Evolutionary conservation across 2,888 invertebrate genomes (phyloP).

Genomic region (Aspidiotus destructor): DNA sequence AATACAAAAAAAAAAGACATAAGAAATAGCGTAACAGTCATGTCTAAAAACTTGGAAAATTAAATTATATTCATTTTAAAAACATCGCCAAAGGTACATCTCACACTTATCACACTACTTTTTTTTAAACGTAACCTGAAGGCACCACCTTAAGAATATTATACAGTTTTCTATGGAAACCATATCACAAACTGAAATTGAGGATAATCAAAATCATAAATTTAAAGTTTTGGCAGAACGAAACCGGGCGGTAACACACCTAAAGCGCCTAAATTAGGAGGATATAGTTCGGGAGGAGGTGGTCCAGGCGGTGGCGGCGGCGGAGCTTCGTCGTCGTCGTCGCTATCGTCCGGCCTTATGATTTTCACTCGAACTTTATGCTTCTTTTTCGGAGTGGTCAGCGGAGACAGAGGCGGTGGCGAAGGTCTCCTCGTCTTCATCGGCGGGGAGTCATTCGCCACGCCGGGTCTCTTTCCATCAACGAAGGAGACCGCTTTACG

Average conservation of each 20-base stretch:
- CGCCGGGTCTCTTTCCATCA: constrained; percentile 18
- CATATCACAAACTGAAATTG: too few species aligned
- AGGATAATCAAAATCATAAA: neutral
- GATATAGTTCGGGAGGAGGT: constrained; percentile 43
- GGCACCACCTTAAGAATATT: neutral
- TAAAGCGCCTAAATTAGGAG: neutral
- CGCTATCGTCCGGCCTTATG: constrained; percentile 45
- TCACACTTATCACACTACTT: neutral
- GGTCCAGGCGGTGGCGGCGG: constrained; percentile 54
- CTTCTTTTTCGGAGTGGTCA: constrained; percentile 45
- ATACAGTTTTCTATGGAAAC: too few species aligned
- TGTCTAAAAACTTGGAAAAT: neutral
- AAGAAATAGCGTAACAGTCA: constrained; percentile 1
- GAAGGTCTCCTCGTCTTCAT: constrained; percentile 50
- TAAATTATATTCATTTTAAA: neutral
- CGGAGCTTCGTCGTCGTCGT: constrained; percentile 49
- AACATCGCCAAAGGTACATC: neutral
- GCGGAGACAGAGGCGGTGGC: constrained; percentile 48
- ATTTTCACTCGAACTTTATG: constrained; percentile 41
- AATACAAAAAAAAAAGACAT: neutral
- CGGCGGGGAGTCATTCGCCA: constrained; percentile 15
- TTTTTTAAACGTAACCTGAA: neutral
- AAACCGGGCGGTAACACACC: constrained; percentile 18
- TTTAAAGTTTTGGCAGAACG: constrained; percentile 18
- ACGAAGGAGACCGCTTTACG: constrained; percentile 29